phyloP scores from a whole-genome alignment of 2,113 vertebrate species.

The Harpagus bidentatus region DNA sequence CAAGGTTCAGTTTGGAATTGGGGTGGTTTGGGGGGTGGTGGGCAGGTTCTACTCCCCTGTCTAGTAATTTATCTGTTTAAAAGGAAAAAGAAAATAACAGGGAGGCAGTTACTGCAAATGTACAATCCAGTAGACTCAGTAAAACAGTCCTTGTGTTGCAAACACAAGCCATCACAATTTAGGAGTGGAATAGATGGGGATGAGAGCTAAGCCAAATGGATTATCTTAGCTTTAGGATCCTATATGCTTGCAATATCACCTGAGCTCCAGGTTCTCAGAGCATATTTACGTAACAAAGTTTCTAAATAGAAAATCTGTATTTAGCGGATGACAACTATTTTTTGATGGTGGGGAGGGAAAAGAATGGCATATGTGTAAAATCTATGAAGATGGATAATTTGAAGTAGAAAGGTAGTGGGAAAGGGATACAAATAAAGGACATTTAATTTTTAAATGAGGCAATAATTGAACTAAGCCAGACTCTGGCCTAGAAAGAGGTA shows the following conservation, averaged over 20 bases:
- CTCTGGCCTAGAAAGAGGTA: conserved; percentile 57
- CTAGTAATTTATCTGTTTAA: conserved; percentile 35
- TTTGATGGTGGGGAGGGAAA: conserved; percentile 67
- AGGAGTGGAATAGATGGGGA: conserved; percentile 64
- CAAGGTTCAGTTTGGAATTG: not conserved
- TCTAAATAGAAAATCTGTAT: conserved; percentile 75
- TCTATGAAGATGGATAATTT: conserved; percentile 39
- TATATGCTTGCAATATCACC: conserved; percentile 66
- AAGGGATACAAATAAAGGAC: conserved; percentile 37
- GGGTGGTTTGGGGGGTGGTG: not conserved
- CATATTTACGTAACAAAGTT: conserved; percentile 69
- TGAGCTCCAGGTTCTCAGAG: conserved; percentile 66
- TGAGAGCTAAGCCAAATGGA: conserved; percentile 76
- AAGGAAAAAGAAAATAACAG: not conserved
- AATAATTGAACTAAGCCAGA: conserved; percentile 67
- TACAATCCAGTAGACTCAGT: conserved; percentile 44
- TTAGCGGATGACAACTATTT: conserved; percentile 71
- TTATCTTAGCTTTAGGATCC: conserved; percentile 73
- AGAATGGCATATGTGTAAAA: conserved; percentile 43
- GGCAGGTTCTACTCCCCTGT: not conserved
- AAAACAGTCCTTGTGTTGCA: conserved; percentile 61
- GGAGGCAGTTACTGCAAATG: conserved; percentile 33
- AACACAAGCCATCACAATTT: conserved; percentile 60
- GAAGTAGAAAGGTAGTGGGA: conserved; percentile 57
- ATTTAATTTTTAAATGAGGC: conserved; percentile 69